Conservation (phyloP, 1,140 invertebrate species). For the Leptinotarsa undecemlineata region DNA sequence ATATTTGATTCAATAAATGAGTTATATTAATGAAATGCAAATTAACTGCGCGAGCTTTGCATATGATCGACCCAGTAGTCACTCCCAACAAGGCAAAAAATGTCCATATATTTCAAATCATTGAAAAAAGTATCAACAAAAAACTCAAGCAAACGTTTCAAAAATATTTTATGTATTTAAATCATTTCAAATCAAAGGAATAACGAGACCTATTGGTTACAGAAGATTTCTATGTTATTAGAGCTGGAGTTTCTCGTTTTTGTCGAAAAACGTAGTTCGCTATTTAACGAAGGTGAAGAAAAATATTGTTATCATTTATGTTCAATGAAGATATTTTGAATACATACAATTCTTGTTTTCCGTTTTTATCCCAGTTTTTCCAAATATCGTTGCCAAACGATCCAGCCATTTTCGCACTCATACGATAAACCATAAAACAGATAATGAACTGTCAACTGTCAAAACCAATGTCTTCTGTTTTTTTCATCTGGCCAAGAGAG, state of each 20-base stretch:
- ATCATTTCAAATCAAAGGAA: too few relatives aligned
- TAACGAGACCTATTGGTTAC: not conserved
- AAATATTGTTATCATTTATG: too few relatives aligned
- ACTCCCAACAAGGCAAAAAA: not conserved
- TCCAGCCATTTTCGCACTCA: conserved; percentile 30
- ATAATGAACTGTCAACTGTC: not conserved
- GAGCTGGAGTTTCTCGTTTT: not conserved
- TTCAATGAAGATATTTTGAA: conserved; percentile 34
- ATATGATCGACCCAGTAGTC: too few relatives aligned
- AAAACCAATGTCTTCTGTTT: too few relatives aligned
- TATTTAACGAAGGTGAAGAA: not conserved
- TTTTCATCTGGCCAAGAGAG: too few relatives aligned
- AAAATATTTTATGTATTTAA: too few relatives aligned
- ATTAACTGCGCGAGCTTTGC: not conserved
- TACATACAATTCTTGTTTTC: conserved; percentile 70
- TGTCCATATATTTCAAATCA: not conserved
- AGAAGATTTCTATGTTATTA: not conserved
- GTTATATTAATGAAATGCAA: not conserved
- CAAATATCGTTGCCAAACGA: conserved; percentile 58
- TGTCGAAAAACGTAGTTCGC: not conserved
- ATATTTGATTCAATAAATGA: not conserved
- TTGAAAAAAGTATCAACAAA: not conserved
- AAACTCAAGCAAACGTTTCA: too few relatives aligned
- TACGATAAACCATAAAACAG: too few relatives aligned
- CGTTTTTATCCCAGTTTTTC: conserved; percentile 70